A percentile compares a stretch with the other conserved stretches of the same genome.
These are phyloP conservation scores for Melanchra persicariae DNA, from an alignment of 2,888 invertebrate species.

Conservation along the genomic window DNA sequence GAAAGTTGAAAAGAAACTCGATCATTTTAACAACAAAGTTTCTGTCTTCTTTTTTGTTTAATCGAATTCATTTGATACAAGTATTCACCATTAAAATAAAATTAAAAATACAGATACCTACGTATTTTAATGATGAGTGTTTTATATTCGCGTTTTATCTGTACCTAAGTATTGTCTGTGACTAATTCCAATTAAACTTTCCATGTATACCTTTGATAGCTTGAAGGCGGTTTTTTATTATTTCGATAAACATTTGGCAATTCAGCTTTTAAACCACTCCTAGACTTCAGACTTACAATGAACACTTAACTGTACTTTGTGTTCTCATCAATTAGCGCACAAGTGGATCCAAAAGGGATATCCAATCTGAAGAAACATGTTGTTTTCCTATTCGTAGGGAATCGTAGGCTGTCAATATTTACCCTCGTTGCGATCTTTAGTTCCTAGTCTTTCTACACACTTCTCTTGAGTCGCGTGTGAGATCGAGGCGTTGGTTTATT, in stretches of 20 bases:
- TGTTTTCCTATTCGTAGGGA: constrained; percentile 16
- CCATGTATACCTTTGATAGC: neutral
- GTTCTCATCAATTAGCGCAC: constrained; percentile 9
- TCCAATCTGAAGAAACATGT: neutral
- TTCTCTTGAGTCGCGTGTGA: constrained; percentile 12
- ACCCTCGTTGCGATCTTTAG: constrained; percentile 37
- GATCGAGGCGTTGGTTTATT: constrained; percentile 6
- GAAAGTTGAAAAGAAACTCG: constrained; percentile 82
- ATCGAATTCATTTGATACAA: constrained; percentile 57
- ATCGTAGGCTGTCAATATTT: constrained; percentile 36
- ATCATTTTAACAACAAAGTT: constrained; percentile 75
- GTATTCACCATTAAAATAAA: constrained; percentile 43
- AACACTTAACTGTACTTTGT: constrained; percentile 11
- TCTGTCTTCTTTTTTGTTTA: constrained; percentile 71
- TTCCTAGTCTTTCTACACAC: constrained; percentile 4
- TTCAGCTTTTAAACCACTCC: neutral
- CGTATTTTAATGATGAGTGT: constrained; percentile 17
- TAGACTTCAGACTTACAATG: neutral
- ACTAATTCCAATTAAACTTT: neutral
- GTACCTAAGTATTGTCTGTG: neutral
- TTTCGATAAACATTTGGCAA: neutral
- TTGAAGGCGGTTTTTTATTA: neutral
- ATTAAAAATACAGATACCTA: constrained; percentile 16
- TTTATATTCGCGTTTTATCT: neutral
- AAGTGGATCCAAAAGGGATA: constrained; percentile 3